Percentiles rank a stretch among this genome's conserved stretches.
phyloP scores from a whole-genome alignment of 2,888 invertebrate genomes.

The Hemaris fuciformis region DNA sequence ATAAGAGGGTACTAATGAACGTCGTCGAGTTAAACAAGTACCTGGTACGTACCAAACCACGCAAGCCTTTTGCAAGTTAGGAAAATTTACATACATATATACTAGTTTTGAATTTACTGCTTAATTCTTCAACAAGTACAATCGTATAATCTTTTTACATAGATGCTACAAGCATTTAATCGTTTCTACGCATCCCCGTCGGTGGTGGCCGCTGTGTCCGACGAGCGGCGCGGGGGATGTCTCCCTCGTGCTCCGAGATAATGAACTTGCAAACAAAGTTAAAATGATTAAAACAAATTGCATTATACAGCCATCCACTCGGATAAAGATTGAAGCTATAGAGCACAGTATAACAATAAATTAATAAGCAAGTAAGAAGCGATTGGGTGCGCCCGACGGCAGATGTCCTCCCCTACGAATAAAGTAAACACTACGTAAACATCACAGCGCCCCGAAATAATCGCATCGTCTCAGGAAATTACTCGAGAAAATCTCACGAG shows the following conservation, averaged over 20 bases:
- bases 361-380: neutral
- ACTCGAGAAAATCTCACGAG: constrained; percentile 7
- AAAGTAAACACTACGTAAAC: neutral
- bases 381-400: neutral
- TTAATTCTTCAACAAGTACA: too few relatives aligned
- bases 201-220: neutral
- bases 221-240: neutral
- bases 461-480: constrained; percentile 8
- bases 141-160: too few relatives aligned
- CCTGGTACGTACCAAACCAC: too few relatives aligned
- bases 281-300: neutral
- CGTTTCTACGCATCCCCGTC: neutral
- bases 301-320: neutral
- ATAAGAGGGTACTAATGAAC: too few relatives aligned
- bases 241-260: neutral
- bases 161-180: too few relatives aligned
- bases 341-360: neutral
- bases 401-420: constrained; percentile 1
- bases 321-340: neutral
- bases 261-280: neutral
- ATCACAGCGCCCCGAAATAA: neutral
- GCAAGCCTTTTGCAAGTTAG: too few relatives aligned
- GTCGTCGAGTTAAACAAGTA: too few relatives aligned
- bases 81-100: too few relatives aligned
- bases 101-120: too few relatives aligned